Base-by-base conservation (phyloP, 1,140 invertebrate species). In the Drosophila lowei region DNA sequence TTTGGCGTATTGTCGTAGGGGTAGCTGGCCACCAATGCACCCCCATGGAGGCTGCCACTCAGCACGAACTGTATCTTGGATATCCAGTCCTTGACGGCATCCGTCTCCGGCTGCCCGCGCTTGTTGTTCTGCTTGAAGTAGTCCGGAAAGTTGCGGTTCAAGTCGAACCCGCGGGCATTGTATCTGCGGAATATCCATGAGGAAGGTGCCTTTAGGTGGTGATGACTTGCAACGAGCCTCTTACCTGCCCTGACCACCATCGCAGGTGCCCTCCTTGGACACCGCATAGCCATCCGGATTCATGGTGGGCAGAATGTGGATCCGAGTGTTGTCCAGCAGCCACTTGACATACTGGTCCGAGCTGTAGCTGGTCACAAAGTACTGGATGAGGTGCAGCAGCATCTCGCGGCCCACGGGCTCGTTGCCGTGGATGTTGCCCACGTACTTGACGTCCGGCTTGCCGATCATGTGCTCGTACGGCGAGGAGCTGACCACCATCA, bases 51-150 rank as follows among this genome's bases (percentile, higher is more conserved):
- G 79, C 96, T 97, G 53, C 97, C 96, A 6, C 97, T 98, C 3
- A 98, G 91, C 13, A 98, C 96, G 86, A 99, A 98, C 92, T 97
- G 96, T 66, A 97, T 97, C 91, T 97, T 96, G 42, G 95, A 95
- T 30, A 98, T 94, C 97, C 97, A 98, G 80, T 97, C 95, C 92
- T 99, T 98, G 2, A 99, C 96, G 1, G 97, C 97, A 77, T 97
- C 95, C 0, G 98, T 98, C 92, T 99, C 98, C 3, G 97, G 97
- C 91, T 97, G 97, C 3, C 95, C 94, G 21, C 95, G 93, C 78
- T 96, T 96, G 67, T 96, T 96, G 91, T 97, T 97, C 79, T 95
- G 94, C 86, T 97, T 97, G 92, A 98, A 98, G 90, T 96, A 97
- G 92, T 98, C 97, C 0, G 97, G 97, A 92, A 98, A 98, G 92